phyloP scores from a whole-genome alignment of 2,888 invertebrate species.

The Odontocerum albicorne region DNA sequence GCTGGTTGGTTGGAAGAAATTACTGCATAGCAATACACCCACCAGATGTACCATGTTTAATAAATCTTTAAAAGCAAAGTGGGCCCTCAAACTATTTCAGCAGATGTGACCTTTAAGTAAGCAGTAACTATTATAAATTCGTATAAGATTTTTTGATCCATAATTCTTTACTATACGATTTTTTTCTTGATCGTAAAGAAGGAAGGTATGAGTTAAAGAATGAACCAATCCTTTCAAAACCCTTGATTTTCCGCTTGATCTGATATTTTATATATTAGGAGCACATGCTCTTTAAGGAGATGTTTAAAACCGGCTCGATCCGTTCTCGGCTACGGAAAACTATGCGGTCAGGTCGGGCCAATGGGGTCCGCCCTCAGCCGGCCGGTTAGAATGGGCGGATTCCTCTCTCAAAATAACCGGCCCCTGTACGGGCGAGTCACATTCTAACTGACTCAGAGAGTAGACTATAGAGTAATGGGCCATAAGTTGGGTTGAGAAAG shows the following conservation, averaged over 20 bases:
- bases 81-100: no score
- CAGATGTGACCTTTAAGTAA: no score
- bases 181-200: no score
- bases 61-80: no score
- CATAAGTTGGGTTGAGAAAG: conserved; percentile 16
- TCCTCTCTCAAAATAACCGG: conserved; percentile 7
- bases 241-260: not conserved
- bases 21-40: no score
- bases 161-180: no score
- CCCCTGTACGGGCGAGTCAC: conserved; percentile 6
- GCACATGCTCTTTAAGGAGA: conserved; percentile 9
- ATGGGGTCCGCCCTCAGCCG: conserved; percentile 10
- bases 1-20: no score
- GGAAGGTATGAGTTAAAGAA: no score
- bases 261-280: conserved; percentile 1
- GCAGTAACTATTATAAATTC: no score
- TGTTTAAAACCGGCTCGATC: conserved; percentile 11
- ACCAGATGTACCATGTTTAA: no score
- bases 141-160: no score
- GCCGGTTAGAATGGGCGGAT: conserved; percentile 22
- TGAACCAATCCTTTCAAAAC: no score
- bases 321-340: conserved; percentile 6
- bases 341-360: conserved; percentile 28
- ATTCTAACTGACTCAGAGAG: conserved; percentile 10
- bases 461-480: conserved; percentile 9